Conservation (phyloP, 2,888 invertebrate genomes). For the Drosophila siamana region DNA sequence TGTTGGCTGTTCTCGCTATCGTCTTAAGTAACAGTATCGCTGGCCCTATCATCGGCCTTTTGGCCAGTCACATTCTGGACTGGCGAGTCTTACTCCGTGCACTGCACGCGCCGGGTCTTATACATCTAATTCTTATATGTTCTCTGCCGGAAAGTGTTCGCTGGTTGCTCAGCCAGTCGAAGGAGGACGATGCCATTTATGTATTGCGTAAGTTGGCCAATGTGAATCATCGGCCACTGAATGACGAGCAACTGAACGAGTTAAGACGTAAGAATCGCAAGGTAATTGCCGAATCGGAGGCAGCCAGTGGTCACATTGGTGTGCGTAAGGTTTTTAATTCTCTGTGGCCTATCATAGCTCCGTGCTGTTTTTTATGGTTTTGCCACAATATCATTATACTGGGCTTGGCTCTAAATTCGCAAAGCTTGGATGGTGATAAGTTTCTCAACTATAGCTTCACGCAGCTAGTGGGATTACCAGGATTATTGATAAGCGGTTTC, state of each 20-base stretch:
- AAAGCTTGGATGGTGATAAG: slow-evolving; percentile 89
- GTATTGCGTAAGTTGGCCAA: slow-evolving; percentile 88
- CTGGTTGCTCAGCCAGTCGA: slow-evolving; percentile 20
- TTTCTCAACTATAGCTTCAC: slow-evolving; percentile 90
- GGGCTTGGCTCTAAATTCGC: slow-evolving; percentile 91
- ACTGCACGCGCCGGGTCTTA: slow-evolving; percentile 1
- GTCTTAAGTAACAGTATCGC: not conserved
- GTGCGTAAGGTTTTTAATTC: slow-evolving; percentile 62
- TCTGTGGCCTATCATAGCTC: slow-evolving; percentile 81
- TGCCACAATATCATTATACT: slow-evolving; percentile 91
- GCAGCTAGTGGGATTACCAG: slow-evolving; percentile 89
- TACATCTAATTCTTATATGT: slow-evolving; percentile 1
- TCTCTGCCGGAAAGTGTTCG: slow-evolving; percentile 5
- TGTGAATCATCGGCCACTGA: slow-evolving; percentile 85
- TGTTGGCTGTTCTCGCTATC: not conserved
- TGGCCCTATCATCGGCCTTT: not conserved
- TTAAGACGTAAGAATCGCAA: slow-evolving; percentile 59
- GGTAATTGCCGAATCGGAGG: slow-evolving; percentile 35
- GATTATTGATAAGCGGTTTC: slow-evolving; percentile 88
- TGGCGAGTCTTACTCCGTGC: slow-evolving; percentile 16
- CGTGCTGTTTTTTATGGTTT: slow-evolving; percentile 91
- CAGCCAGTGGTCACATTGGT: slow-evolving; percentile 46
- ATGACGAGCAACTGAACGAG: slow-evolving; percentile 56
- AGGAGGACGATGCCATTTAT: slow-evolving; percentile 41
- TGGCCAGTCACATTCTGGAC: slow-evolving; percentile 5